phyloP scores from a whole-genome alignment of 2,113 vertebrate genomes.

The Ameiurus melas region DNA sequence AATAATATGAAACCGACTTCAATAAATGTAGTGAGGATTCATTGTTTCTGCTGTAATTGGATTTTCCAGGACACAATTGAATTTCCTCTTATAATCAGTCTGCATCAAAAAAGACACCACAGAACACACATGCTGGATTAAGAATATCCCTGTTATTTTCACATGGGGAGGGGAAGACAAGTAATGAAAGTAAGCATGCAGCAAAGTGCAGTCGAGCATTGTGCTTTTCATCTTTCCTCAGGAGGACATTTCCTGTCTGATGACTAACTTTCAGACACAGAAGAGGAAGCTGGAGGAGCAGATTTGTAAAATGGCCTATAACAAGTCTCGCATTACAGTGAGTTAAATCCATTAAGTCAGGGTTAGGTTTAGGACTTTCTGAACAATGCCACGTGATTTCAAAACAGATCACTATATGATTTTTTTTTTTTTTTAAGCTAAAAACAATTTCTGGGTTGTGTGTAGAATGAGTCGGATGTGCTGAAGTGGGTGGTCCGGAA shows the following conservation, averaged over 20 bases:
- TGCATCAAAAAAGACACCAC: neutral
- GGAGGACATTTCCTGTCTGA: constrained; percentile 79
- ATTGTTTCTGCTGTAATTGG: constrained; percentile 16
- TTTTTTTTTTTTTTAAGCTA: neutral
- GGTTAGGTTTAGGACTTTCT: neutral
- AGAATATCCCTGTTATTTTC: neutral
- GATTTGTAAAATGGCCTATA: constrained; percentile 79
- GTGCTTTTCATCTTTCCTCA: constrained; percentile 50
- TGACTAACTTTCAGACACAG: constrained; percentile 72
- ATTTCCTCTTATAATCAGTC: constrained; percentile 27
- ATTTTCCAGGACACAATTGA: constrained; percentile 15
- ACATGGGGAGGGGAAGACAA: neutral
- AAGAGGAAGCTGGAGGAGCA: constrained; percentile 75
- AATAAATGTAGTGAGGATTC: neutral
- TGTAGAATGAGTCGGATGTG: constrained; percentile 80
- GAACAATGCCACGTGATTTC: neutral
- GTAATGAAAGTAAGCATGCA: neutral
- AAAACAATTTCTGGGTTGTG: neutral
- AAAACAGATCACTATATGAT: neutral
- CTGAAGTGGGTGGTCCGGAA: constrained; percentile 81
- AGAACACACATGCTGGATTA: neutral
- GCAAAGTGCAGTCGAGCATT: neutral
- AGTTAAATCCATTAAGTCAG: constrained; percentile 55
- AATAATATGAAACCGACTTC: neutral
- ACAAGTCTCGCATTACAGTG: constrained; percentile 80